Conservation (phyloP, 92 coral and sea anemone genomes). For the Epizoanthus stellaris region DNA sequence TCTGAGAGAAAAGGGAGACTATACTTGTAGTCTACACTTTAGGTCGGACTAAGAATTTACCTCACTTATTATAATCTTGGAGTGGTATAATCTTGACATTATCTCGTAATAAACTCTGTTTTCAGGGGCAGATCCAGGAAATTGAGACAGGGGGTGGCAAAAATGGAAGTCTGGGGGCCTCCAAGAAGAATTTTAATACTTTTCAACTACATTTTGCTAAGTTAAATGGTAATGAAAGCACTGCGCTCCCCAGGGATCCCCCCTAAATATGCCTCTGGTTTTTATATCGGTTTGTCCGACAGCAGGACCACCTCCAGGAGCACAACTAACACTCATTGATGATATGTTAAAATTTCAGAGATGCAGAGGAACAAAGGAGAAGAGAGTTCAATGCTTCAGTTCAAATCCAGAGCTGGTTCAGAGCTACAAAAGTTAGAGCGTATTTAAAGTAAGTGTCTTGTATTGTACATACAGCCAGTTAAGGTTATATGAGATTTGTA, state of each 20-base stretch:
- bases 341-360: constrained; percentile 55
- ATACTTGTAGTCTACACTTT: no score
- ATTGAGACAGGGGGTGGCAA: no score
- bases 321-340: constrained; percentile 1
- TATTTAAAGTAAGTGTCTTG: constrained; percentile 71
- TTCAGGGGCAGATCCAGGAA: no score
- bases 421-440: constrained; percentile 90
- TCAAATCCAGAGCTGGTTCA: constrained; percentile 94
- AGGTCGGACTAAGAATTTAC: no score
- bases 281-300: no score
- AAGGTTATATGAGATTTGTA: not conserved
- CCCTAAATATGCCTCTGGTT: no score
- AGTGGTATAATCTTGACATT: no score
- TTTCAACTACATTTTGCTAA: not conserved
- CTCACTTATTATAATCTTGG: no score
- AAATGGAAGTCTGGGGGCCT: not conserved
- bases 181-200: not conserved
- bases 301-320: not conserved
- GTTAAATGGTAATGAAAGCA: not conserved
- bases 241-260: no score
- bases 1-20: no score
- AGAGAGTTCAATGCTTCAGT: constrained; percentile 83
- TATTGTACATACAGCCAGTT: no score
- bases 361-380: constrained; percentile 80
- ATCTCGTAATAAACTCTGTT: no score